phyloP scores from a whole-genome alignment of 2,888 invertebrate species.

The Salticus scenicus region DNA sequence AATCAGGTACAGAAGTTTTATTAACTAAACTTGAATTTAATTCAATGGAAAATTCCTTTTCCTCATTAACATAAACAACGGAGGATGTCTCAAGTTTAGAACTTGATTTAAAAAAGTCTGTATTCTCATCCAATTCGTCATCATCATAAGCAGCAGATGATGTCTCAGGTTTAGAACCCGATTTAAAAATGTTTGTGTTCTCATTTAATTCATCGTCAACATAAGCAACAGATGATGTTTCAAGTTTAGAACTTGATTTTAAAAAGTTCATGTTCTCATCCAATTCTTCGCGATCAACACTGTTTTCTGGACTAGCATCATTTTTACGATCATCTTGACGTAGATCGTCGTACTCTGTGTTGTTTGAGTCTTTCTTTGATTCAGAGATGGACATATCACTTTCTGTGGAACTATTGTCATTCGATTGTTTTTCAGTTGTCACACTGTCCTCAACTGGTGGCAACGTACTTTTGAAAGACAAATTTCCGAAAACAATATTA shows the following conservation, averaged over 20 bases:
- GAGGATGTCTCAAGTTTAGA: background rate
- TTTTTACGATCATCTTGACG: slow-evolving; percentile 25
- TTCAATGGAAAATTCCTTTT: background rate
- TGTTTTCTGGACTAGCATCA: slow-evolving; percentile 64
- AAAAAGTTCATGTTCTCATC: slow-evolving; percentile 21
- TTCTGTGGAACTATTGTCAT: background rate
- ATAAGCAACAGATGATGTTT: too few species aligned
- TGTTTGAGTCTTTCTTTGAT: slow-evolving; percentile 14
- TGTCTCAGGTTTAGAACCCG: too few species aligned
- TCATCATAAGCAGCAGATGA: background rate
- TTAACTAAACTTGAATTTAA: background rate
- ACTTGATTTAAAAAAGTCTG: background rate
- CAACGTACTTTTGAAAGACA: slow-evolving; percentile 9
- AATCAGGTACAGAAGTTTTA: background rate
- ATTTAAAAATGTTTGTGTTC: background rate
- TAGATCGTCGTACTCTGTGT: slow-evolving; percentile 40
- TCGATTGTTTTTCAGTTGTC: background rate
- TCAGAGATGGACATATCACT: background rate
- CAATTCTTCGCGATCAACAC: slow-evolving; percentile 32
- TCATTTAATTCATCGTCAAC: too few species aligned
- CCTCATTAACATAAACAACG: background rate
- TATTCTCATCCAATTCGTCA: slow-evolving; percentile 19
- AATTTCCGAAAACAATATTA: slow-evolving; percentile 29
- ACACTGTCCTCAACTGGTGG: background rate
- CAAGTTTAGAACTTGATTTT: background rate